Evolutionary conservation across 2,888 invertebrate genomes (phyloP).

Genomic region (Eretmocerus hayati): DNA sequence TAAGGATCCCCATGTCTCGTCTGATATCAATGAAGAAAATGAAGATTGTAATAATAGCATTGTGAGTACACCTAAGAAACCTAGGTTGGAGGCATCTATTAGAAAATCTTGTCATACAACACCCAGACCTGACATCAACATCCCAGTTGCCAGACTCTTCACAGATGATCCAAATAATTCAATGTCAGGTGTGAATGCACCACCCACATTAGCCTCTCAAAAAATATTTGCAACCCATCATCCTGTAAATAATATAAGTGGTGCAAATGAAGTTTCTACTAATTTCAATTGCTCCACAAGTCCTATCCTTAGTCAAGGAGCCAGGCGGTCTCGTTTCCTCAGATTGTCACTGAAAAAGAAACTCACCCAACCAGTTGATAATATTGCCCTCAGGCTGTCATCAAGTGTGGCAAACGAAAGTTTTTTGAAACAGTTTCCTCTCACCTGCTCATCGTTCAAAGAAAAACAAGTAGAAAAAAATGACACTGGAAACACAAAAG

Average conservation of each 20-base stretch:
- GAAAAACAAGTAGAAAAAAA: constrained; percentile 13
- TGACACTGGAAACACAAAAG: not conserved
- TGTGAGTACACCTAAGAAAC: constrained; percentile 21
- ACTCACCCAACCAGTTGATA: not conserved
- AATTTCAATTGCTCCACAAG: constrained; percentile 14
- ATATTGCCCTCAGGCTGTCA: constrained; percentile 1
- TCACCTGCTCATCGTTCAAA: constrained; percentile 34
- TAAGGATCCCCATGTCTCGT: not conserved
- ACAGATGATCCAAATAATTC: constrained; percentile 11
- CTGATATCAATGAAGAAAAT: not conserved
- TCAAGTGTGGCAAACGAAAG: constrained; percentile 7
- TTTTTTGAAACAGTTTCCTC: constrained; percentile 22
- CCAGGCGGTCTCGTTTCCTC: constrained; percentile 5
- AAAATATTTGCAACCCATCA: not conserved
- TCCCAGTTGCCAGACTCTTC: constrained; percentile 18
- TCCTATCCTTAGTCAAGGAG: constrained; percentile 24
- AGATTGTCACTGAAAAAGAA: constrained; percentile 12
- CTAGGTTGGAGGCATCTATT: not conserved
- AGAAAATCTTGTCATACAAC: not conserved
- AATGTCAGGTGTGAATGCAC: constrained; percentile 4
- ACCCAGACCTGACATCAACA: no score
- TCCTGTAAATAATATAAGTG: not conserved
- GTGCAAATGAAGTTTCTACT: not conserved
- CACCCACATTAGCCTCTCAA: not conserved
- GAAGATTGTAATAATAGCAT: constrained; percentile 14